These are phyloP conservation scores for Eupelmus urozonus DNA, from an alignment of 2,888 invertebrate species.

Conservation along the genomic window DNA sequence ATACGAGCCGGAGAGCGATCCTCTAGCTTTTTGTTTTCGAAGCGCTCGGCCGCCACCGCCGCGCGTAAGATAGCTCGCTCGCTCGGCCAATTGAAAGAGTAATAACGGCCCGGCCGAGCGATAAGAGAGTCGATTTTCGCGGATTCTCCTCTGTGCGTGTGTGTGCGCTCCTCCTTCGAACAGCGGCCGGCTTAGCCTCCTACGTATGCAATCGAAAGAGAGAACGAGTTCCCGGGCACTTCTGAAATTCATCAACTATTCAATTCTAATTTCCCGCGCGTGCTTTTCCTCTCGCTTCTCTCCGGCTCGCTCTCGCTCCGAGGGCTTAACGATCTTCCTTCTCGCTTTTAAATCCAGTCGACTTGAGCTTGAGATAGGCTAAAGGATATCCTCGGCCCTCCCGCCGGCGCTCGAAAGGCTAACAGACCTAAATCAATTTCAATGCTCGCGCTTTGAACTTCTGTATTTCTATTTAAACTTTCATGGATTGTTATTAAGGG, in stretches of 20 bases:
- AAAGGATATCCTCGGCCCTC: conserved; percentile 37
- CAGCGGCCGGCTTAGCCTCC: background rate
- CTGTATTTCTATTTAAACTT: conserved; percentile 55
- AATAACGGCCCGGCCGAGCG: conserved; percentile 48
- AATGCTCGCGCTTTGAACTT: conserved; percentile 48
- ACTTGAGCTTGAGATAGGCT: conserved; percentile 57
- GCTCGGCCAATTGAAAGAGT: conserved; percentile 48
- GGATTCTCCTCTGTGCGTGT: background rate
- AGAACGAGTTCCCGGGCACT: conserved; percentile 59
- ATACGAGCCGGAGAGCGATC: conserved; percentile 53
- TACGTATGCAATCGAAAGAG: conserved; percentile 49
- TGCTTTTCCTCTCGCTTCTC: conserved; percentile 44
- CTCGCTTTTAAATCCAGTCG: conserved; percentile 58
- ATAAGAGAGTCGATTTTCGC: conserved; percentile 52
- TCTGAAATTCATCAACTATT: conserved; percentile 76
- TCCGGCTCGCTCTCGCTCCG: conserved; percentile 35
- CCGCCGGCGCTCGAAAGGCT: conserved; percentile 29
- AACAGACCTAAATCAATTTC: conserved; percentile 58
- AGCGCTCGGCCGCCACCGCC: conserved; percentile 13
- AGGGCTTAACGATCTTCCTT: conserved; percentile 53
- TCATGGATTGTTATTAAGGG: conserved; percentile 50
- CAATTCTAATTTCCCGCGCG: conserved; percentile 73
- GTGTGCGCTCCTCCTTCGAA: background rate
- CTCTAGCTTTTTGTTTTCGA: conserved; percentile 35
- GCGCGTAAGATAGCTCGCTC: conserved; percentile 40